phyloP scores from a whole-genome alignment of 2,113 vertebrate species.

The Pollimyrus isidori region DNA sequence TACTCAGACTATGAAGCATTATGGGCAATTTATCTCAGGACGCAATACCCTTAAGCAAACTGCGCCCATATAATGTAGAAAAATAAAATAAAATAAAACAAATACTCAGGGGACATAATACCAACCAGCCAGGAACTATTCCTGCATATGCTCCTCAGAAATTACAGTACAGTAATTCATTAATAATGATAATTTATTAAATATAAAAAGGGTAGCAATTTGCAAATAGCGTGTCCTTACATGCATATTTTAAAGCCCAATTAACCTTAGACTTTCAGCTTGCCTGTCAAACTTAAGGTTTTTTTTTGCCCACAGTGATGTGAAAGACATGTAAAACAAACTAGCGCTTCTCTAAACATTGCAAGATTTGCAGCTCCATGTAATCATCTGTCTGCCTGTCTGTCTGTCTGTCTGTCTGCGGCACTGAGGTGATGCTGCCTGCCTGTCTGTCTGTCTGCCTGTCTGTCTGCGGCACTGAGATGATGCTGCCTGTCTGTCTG shows the following conservation, averaged over 20 bases:
- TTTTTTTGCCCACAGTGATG: not conserved
- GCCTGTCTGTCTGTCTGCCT: not conserved
- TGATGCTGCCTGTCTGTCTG: not conserved
- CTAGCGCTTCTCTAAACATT: not conserved
- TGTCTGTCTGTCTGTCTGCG: not conserved
- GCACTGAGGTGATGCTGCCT: no score
- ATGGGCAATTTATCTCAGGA: not conserved
- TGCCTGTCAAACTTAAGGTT: not conserved
- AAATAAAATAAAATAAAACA: not conserved
- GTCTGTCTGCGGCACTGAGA: not conserved
- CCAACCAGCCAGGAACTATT: not conserved
- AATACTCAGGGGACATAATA: not conserved
- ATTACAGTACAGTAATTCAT: not conserved
- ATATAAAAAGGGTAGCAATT: not conserved
- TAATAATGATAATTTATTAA: not conserved
- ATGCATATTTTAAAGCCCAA: slow-evolving; percentile 12
- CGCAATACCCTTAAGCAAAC: not conserved
- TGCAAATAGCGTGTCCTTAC: not conserved
- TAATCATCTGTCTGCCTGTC: not conserved
- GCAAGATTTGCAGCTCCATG: not conserved
- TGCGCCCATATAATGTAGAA: not conserved
- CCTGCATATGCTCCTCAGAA: not conserved
- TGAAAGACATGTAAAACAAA: not conserved
- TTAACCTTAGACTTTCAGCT: not conserved
- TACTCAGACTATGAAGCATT: not conserved